phyloP scores from a whole-genome alignment of 2,113 vertebrate species.

The Atlantisia rogersi region DNA sequence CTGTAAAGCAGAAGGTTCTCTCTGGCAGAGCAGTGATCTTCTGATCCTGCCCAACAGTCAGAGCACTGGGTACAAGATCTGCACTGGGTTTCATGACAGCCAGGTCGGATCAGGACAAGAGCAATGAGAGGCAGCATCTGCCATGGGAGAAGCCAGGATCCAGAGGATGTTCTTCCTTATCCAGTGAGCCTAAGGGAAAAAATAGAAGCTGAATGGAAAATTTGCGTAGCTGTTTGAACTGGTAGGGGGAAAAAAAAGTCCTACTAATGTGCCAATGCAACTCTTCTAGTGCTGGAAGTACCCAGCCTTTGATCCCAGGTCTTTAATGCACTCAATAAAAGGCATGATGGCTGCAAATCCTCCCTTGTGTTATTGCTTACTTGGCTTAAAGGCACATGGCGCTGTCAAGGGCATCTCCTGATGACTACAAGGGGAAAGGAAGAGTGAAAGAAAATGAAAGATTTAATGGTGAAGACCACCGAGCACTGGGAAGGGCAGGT shows the following conservation, averaged over 20 bases:
- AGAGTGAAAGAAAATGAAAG: background rate
- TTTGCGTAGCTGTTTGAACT: background rate
- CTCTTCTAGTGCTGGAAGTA: background rate
- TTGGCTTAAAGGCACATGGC: background rate
- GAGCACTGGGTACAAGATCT: background rate
- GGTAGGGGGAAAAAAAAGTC: background rate
- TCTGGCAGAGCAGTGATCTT: background rate
- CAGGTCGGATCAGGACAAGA: background rate
- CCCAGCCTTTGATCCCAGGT: slow-evolving; percentile 27
- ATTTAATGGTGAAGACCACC: background rate
- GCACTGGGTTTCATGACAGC: background rate
- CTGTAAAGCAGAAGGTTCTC: background rate
- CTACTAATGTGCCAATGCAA: background rate
- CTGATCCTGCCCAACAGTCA: background rate
- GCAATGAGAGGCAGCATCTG: background rate
- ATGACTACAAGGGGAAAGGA: background rate
- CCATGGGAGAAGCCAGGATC: background rate
- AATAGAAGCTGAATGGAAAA: slow-evolving; percentile 44
- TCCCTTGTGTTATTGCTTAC: slow-evolving; percentile 2
- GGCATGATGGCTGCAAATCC: background rate
- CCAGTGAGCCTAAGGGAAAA: background rate
- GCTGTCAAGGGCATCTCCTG: background rate
- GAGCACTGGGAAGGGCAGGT: accelerated
- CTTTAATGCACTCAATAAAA: slow-evolving; percentile 25
- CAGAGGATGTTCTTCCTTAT: background rate